phyloP scores from a whole-genome alignment of 2,888 invertebrate genomes.

The Meliscaeva auricollis region DNA sequence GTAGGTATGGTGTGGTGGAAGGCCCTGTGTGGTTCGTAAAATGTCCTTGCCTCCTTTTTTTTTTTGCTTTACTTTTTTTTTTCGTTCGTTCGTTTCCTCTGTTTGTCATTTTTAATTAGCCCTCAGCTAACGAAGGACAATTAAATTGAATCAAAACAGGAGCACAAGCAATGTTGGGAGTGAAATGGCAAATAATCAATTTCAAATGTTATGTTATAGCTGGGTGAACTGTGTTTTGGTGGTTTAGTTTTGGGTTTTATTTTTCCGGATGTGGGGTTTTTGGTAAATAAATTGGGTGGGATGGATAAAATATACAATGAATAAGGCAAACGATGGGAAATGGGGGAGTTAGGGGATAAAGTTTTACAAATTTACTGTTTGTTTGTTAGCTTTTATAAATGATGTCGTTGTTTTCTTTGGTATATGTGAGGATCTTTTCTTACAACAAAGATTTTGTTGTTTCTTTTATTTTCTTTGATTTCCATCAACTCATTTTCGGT shows the following conservation, averaged over 20 bases:
- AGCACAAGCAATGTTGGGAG: slow-evolving; percentile 49
- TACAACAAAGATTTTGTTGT: background rate
- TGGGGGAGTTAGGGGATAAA: background rate
- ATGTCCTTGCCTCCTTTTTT: slow-evolving; percentile 12
- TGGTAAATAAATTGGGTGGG: slow-evolving; percentile 51
- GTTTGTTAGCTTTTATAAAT: slow-evolving; percentile 62
- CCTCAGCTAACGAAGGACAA: slow-evolving; percentile 73
- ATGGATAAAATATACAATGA: background rate
- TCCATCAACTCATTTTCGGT: no score
- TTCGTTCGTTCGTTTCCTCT: slow-evolving; percentile 29
- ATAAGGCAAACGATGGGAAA: background rate
- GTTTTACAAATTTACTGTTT: slow-evolving; percentile 61
- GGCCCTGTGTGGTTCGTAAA: slow-evolving; percentile 9
- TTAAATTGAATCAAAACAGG: slow-evolving; percentile 70
- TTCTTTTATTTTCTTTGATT: background rate
- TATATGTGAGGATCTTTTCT: slow-evolving; percentile 48
- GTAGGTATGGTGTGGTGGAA: background rate
- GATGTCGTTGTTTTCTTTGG: background rate
- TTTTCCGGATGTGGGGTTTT: background rate
- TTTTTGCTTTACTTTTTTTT: background rate
- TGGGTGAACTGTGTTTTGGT: slow-evolving; percentile 46
- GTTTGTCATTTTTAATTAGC: slow-evolving; percentile 69
- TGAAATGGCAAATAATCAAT: slow-evolving; percentile 74
- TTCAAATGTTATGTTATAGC: slow-evolving; percentile 56
- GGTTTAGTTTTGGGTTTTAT: slow-evolving; percentile 37